Evolutionary conservation across 2,113 vertebrate species (phyloP), one percentile per base, ranked within the genome.

Genomic region (Strix uralensis): DNA sequence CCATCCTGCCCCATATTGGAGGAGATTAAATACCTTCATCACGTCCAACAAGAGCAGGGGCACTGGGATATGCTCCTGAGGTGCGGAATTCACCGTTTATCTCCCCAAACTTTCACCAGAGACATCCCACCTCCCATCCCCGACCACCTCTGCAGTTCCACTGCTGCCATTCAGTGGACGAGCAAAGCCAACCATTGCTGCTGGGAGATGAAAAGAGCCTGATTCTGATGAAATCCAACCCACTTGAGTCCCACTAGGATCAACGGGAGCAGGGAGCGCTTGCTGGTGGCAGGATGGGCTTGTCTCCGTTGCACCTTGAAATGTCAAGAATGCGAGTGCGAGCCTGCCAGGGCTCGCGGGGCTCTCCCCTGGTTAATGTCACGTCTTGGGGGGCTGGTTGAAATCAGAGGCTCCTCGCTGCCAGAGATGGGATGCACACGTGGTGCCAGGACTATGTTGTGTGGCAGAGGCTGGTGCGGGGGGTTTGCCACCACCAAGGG

Each of bases 61-160:
- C 25, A 5, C 1, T 17, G 36, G 20, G n/a, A 18, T 49, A 38
- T 3, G 8, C 26, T 61, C n/a, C 57, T 0, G 1, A 49, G 15
- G 10, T 38, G 44, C 15, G 26, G n/a, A 38, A 77, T 49, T 30
- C 57, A 25, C 27, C 11, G 15, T 30, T 22, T 61, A 15, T 30
- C 57, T 61, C 74, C 74, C 26, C 44, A 49, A 3, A 61, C 44
- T 47, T 61, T 61, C 74, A 38, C 44, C 15, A 5, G 54, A n/a
- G 54, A 27, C 30, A n/a, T 49, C 44, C 19, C 26, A 23, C 34
- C 26, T 61, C 57, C 73, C 27, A 1, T 18, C 44, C n/a, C 26
- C 2, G 1, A 25, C 44, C 26, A 32, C 74, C 15, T 38, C 44
- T 49, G 40, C 2, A 15, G 44, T 25, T 23, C 73, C 44, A 8